Evolutionary conservation across 23 tunicate species (phyloP).

Genomic region (Aplidium turbinatum): DNA sequence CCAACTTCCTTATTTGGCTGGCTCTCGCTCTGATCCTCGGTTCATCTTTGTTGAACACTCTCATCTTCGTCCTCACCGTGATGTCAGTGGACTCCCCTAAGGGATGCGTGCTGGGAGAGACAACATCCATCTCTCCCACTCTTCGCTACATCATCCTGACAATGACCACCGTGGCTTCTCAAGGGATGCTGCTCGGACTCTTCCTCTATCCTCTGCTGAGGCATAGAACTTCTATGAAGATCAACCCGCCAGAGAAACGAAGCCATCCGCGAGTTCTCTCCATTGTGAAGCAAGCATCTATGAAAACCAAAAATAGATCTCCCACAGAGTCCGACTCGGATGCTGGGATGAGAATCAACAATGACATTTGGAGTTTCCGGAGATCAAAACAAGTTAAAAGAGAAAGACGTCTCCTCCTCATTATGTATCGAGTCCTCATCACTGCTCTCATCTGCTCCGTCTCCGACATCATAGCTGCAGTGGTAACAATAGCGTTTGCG

Average conservation of each 20-base stretch:
- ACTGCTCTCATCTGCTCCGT: conserved; percentile 61
- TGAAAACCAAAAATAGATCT: not conserved
- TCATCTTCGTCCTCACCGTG: conserved; percentile 47
- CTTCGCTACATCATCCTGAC: conserved; percentile 68
- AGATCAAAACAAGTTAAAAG: conserved; percentile 32
- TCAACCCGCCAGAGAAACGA: not conserved
- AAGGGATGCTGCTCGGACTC: conserved; percentile 47
- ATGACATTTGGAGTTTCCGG: conserved; percentile 35
- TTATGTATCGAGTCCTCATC: conserved; percentile 61
- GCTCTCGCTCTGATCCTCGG: conserved; percentile 30
- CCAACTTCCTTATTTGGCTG: conserved; percentile 39
- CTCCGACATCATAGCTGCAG: conserved; percentile 69
- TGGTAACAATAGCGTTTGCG: conserved; percentile 34
- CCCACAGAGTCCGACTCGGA: not conserved
- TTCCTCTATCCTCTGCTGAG: conserved; percentile 74
- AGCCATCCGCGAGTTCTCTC: not conserved
- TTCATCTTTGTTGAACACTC: conserved; percentile 55
- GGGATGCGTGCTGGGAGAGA: conserved; percentile 58
- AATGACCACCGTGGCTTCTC: conserved; percentile 55
- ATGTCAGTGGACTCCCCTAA: conserved; percentile 22
- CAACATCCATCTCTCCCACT: conserved; percentile 49
- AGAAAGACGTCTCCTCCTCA: conserved; percentile 32
- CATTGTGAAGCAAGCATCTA: not conserved
- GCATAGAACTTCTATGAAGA: conserved; percentile 61
- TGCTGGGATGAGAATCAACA: no score